Percentiles rank a stretch among this genome's conserved stretches.
Evolutionary conservation across 1,140 invertebrate species (phyloP).

Genomic region (Orchestia grillus): DNA sequence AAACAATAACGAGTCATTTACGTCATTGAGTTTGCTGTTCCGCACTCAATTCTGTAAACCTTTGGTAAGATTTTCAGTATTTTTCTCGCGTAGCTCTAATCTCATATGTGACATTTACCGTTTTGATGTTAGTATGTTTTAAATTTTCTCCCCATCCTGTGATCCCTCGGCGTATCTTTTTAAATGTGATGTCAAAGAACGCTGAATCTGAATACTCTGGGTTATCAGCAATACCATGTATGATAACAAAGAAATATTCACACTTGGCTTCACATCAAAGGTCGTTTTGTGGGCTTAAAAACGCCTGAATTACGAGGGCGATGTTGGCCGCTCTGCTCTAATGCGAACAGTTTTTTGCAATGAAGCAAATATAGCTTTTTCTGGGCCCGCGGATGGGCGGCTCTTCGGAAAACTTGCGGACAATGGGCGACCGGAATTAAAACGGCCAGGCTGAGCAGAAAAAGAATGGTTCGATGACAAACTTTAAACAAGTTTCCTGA

Average conservation of each 20-base stretch:
- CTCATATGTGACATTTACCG: too few relatives aligned
- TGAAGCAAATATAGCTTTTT: background rate
- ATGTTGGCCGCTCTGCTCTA: background rate
- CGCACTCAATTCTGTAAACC: too few relatives aligned
- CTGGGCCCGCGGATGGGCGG: background rate
- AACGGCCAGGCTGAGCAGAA: background rate
- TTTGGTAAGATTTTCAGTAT: too few relatives aligned
- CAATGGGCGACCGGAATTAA: slow-evolving; percentile 6
- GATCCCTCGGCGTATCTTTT: too few relatives aligned
- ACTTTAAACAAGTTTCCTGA: background rate
- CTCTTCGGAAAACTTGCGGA: background rate
- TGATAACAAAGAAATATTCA: background rate
- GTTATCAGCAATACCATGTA: background rate
- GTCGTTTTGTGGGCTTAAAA: background rate
- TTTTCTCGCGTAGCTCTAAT: too few relatives aligned
- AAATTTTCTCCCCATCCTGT: too few relatives aligned
- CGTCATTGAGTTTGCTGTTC: too few relatives aligned
- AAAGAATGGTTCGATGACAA: slow-evolving; percentile 1
- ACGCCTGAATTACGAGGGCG: background rate
- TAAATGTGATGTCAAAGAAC: too few relatives aligned
- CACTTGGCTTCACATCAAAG: background rate
- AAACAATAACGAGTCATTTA: too few relatives aligned
- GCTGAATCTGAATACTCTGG: background rate
- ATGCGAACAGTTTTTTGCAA: background rate
- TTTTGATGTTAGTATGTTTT: too few relatives aligned